Base-by-base conservation (phyloP, 2,113 vertebrate species). In the Nannobrachium achirus region DNA sequence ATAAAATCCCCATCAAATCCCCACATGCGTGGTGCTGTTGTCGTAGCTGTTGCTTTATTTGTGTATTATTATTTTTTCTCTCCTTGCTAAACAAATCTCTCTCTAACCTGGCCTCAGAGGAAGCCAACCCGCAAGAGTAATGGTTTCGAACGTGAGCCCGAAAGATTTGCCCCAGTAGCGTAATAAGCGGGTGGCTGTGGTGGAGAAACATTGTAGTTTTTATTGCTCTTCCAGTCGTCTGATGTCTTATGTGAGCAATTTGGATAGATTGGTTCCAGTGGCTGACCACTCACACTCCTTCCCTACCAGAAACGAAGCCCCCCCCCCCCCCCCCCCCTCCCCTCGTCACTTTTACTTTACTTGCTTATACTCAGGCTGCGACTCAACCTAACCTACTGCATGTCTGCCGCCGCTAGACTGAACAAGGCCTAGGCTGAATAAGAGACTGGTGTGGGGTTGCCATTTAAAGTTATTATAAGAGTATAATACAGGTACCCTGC, bases 171-270 rank as follows among this genome's bases (percentile, higher is more conserved):
- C 16, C 40, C n/a, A 44, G 65, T 59, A 65, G 64, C 10, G 9
- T 49, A 39, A 67, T 72, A 57, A 75, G 65, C 15, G 7, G 18
- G 51, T 56, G 13, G n/a, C 0, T 13, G 25, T 33, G 25, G 25
- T 33, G 20, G 4, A 25, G 20, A 25, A 25, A 25, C 20, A 25
- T 60, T 13, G 58, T n/a, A 42, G 18, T 65, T 68, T 83, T 79
- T 73, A 78, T 71, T 60, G 56, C 66, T 58, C 73, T 33, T 33
- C 19, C 14, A 41, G 59, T 79, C 80, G 72, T 78, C 33, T 86
- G 62, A 85, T 87, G 55, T 63, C 65, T 85, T 77, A 77, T 16
- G 46, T 46, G 33, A 83, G 75, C 75, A 71, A 75, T 78, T 64
- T 55, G 53, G 53, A 80, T 83, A 81, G 78, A 79, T 52, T n/a